These are phyloP conservation scores for Porphyrio hochstetteri DNA, from an alignment of 2,113 vertebrate genomes.

Conservation along the genomic window DNA sequence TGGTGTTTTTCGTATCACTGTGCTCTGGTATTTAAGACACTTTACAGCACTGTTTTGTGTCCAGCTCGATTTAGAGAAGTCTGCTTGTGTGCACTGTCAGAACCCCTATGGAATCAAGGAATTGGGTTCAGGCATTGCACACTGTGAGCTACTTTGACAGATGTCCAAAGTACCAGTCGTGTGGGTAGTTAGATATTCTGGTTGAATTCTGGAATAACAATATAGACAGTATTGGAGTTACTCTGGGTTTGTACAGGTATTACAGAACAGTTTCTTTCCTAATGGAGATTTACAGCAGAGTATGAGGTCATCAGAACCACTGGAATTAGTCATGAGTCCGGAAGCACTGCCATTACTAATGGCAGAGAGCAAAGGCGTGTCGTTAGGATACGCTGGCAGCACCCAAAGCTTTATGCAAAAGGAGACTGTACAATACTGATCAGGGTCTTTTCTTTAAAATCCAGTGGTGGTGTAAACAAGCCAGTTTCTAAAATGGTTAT, in stretches of 20 bases:
- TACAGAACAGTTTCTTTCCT: background rate
- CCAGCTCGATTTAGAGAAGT: background rate
- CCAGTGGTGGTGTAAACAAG: background rate
- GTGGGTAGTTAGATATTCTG: background rate
- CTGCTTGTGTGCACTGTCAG: background rate
- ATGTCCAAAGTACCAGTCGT: background rate
- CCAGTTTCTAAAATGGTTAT: constrained; percentile 36
- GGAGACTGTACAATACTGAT: background rate
- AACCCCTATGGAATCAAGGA: background rate
- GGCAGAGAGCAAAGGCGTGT: background rate
- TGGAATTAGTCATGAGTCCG: background rate
- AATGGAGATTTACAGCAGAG: background rate
- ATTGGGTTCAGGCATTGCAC: background rate
- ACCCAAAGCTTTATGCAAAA: background rate
- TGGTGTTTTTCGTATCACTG: background rate
- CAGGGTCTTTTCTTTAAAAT: constrained; percentile 2
- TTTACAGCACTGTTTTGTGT: background rate
- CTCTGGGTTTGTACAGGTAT: background rate
- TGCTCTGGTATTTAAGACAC: background rate
- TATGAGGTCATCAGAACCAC: background rate
- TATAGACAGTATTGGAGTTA: background rate
- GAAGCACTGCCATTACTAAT: background rate
- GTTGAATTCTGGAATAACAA: constrained; percentile 9
- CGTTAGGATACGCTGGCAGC: background rate
- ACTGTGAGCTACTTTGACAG: background rate